phyloP scores from a whole-genome alignment of 2,888 invertebrate species.

The Phasia obesa region DNA sequence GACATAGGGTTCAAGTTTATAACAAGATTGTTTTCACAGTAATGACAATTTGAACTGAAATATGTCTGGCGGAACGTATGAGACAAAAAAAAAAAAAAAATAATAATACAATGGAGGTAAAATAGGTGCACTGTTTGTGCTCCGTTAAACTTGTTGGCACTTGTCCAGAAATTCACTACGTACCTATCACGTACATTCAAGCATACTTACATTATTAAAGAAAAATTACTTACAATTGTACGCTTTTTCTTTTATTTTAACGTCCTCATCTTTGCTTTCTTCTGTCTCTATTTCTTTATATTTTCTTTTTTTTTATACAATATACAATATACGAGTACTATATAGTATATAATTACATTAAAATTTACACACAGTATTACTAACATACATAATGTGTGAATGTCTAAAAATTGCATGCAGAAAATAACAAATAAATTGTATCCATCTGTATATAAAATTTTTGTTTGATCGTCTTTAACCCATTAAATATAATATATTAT shows the following conservation, averaged over 20 bases:
- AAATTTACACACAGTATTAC: conserved; percentile 51
- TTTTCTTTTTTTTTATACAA: not conserved
- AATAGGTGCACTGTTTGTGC: conserved; percentile 55
- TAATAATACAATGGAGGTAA: conserved; percentile 14
- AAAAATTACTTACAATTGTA: not conserved
- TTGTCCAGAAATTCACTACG: conserved; percentile 66
- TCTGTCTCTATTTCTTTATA: too few relatives aligned
- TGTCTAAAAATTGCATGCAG: conserved; percentile 28
- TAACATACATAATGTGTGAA: conserved; percentile 31
- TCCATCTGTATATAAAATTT: conserved; percentile 1
- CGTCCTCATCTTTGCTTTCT: too few relatives aligned
- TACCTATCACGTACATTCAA: conserved; percentile 24
- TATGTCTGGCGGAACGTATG: conserved; percentile 24
- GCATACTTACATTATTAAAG: conserved; percentile 2
- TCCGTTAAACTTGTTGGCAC: conserved; percentile 69
- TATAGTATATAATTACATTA: conserved; percentile 58
- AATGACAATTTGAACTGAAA: conserved; percentile 49
- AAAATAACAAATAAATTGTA: conserved; percentile 37
- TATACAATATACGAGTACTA: not conserved
- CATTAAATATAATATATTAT: not conserved
- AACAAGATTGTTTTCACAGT: conserved; percentile 5
- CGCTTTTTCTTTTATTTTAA: too few relatives aligned
- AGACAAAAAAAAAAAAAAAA: conserved; percentile 13
- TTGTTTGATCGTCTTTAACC: conserved; percentile 47
- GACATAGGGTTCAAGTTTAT: conserved; percentile 10